Base-by-base conservation (phyloP, 2,888 invertebrate genomes). In the Deroplatys truncata region DNA sequence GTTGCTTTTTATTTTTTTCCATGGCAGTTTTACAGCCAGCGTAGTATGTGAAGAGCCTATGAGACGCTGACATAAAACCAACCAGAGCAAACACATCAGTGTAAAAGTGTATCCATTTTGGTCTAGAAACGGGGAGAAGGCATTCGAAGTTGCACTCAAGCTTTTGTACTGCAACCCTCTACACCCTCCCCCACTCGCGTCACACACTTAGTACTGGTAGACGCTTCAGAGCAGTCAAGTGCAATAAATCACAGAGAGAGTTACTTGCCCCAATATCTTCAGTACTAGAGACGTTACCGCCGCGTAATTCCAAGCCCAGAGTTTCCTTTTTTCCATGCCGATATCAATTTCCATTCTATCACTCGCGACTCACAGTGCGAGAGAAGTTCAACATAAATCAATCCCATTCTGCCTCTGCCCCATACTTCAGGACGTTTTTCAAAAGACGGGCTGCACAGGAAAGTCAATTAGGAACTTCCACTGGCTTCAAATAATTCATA, bases 311-410 rank as follows among this genome's bases (percentile, higher is more conserved):
- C 56, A 72, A 20, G 56, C 56, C 16, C 16, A 25, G 20, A 29
- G 88, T 35, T 28, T 49, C 84, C 35, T 49, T 29, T 83, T 85
- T 88, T 84, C 31, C 84, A 20, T 56, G 89, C 88, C 89, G 90
- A 89, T 88, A 90, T 91, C 91, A 91, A 91, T 91, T 90, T 90
- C 91, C 88, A 88, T 90, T 91, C 90, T 90, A 89, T 91, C 91
- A 91, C 85, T 90, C 88, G 84, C 15, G 56, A 72, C 56, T 84
- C 84, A 49, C 15, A 87, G n/a, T n/a, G 84, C 56, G 88, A 84
- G 88, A 31, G 49, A 29, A 56, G 89, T 89, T 90, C 90, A 88
- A 90, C 90, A 90, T 90, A 90, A 90, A 90, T 90, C 90, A 90
- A 90, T 90, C 90, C 86, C 56, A 72, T 72, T 72, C 56, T 72